These are phyloP conservation scores for Ctenicera cuprea DNA, from an alignment of 2,888 invertebrate species.

Conservation along the genomic window DNA sequence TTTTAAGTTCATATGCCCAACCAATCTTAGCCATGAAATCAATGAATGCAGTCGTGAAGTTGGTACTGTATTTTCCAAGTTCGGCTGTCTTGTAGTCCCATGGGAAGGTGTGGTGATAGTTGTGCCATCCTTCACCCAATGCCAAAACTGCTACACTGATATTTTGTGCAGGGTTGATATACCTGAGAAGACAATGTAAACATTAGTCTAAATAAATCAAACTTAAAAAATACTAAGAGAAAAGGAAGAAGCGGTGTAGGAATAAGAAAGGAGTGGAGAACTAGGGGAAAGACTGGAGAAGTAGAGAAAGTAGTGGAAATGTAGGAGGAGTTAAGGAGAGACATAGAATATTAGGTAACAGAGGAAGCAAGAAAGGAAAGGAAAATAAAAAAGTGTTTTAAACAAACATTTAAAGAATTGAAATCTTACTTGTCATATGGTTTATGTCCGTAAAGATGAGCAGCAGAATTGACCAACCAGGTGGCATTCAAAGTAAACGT, in stretches of 20 bases:
- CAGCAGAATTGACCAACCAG: slow-evolving; percentile 93
- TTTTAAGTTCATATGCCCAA: slow-evolving; percentile 91
- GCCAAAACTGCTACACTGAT: slow-evolving; percentile 80
- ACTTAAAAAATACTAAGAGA: no score
- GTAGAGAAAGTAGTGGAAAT: no score
- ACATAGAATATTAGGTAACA: no score
- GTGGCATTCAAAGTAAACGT: slow-evolving; percentile 88
- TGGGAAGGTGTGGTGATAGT: slow-evolving; percentile 91
- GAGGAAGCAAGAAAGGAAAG: no score
- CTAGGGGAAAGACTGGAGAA: no score
- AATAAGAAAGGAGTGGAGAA: no score
- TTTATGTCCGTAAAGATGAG: slow-evolving; percentile 86
- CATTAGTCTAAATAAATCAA: no score
- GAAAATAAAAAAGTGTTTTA: neutral
- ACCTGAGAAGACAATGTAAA: slow-evolving; percentile 64
- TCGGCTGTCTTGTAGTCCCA: slow-evolving; percentile 92
- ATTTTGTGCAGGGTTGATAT: slow-evolving; percentile 85
- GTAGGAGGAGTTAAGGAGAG: no score
- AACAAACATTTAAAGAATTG: neutral
- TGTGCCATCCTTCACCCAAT: slow-evolving; percentile 89
- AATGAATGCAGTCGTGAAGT: slow-evolving; percentile 85
- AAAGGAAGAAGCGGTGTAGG: no score
- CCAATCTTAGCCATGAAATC: slow-evolving; percentile 89
- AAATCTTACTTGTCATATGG: slow-evolving; percentile 82
- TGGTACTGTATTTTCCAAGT: slow-evolving; percentile 82